These are phyloP conservation scores for Solenodon paradoxus DNA, from an alignment of 2,113 vertebrate genomes.

Conservation along the genomic window DNA sequence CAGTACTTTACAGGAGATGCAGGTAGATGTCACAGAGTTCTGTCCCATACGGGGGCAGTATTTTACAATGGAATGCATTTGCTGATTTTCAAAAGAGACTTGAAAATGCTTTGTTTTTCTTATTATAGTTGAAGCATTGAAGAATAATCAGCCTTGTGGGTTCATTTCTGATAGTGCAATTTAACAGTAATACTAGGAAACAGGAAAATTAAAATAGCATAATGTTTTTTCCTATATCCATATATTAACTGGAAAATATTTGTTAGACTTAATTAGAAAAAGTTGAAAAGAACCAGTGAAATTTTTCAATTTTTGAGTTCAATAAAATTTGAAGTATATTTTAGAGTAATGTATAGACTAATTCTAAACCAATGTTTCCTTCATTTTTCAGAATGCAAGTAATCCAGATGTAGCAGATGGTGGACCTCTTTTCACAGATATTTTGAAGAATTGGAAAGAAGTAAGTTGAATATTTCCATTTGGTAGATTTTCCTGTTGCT, in stretches of 20 bases:
- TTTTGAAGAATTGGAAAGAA: conserved; percentile 75
- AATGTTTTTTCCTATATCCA: neutral
- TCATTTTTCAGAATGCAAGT: conserved; percentile 77
- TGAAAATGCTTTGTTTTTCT: neutral
- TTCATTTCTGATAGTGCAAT: neutral
- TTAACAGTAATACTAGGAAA: neutral
- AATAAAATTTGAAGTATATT: neutral
- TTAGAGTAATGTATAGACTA: neutral
- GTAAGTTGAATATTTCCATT: conserved; percentile 73
- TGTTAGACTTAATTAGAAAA: neutral
- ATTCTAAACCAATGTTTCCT: neutral
- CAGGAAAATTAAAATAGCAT: neutral
- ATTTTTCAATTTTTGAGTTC: conserved; percentile 7
- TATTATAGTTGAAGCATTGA: neutral
- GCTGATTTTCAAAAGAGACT: neutral
- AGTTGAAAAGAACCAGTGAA: neutral
- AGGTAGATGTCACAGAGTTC: neutral
- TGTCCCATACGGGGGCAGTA: conserved; percentile 43
- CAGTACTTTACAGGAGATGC: neutral
- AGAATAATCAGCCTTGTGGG: neutral
- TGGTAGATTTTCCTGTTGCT: neutral
- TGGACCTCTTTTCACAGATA: conserved; percentile 65
- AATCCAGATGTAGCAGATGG: conserved; percentile 62
- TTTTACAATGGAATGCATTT: neutral
- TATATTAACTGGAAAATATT: neutral